Evolutionary conservation across 2,113 vertebrate genomes (phyloP), one percentile per base, ranked within the genome.

Genomic region (Zootoca vivipara): DNA sequence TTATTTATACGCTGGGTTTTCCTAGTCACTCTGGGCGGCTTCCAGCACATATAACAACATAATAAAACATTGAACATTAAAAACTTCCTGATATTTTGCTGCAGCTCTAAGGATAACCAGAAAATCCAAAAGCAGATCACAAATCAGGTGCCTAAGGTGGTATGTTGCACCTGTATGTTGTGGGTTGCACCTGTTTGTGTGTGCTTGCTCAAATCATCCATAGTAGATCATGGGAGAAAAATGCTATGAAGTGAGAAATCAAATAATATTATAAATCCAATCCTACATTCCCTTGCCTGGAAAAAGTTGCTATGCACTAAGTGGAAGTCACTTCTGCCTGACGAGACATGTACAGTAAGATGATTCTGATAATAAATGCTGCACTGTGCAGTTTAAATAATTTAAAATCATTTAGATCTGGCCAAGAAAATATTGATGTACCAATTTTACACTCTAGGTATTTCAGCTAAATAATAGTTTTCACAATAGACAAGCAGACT

Each of bases 401-500:
- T 67, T 78, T 64, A 20, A 75, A 85, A 85, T 26, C 35, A 64
- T 38, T 33, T 87, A 18, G 52, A 79, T 73, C 15, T 73, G 35
- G 38, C 35, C 62, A 73, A 28, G 24, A 81, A 64, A 52, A 52
- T 52, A 12, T 46, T 83, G 58, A 67, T 88, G 28, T 72, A 58
- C 75, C 12, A 40, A 79, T 78, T 67, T 87, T 87, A 74, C 56
- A 33, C 52, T 58, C 35, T 74, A 69, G 30, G 74, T 87, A 82
- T 65, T 64, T 75, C 52, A 40, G 58, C 5, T 42, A 77, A 83
- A 77, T 67, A 74, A 56, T 87, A n/a, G 67, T 10, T 58, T 87
- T 87, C 82, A 65, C 79, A 83, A 74, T 46, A 75, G 52, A 78
- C 85, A 72, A 84, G 22, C 0, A 40, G 42, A 58, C 67, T 89